A percentile compares a stretch with the other conserved stretches of the same genome.
Evolutionary conservation across 2,888 invertebrate species (phyloP).

Genomic region (Andrena bucephala): DNA sequence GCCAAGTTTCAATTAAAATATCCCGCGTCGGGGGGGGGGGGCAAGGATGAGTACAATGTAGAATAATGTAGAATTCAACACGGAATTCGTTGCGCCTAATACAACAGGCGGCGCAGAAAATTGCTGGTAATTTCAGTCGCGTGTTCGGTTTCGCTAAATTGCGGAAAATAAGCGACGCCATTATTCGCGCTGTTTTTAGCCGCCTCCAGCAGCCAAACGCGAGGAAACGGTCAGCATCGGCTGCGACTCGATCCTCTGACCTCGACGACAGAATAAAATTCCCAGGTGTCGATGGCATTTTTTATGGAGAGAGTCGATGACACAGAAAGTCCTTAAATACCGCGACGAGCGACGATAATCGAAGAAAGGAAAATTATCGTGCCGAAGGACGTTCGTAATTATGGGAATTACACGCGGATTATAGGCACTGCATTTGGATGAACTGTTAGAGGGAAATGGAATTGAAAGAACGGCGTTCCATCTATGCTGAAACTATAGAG

Average conservation of each 20-base stretch:
- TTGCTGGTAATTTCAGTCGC: slow-evolving; percentile 14
- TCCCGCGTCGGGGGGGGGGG: neutral
- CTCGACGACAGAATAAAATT: slow-evolving; percentile 40
- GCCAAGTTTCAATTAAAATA: neutral
- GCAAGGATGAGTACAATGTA: neutral
- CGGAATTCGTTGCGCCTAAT: neutral
- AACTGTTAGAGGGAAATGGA: neutral
- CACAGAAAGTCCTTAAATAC: slow-evolving; percentile 29
- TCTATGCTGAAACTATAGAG: neutral
- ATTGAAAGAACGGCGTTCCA: neutral
- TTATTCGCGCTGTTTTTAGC: slow-evolving; percentile 19
- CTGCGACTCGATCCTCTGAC: neutral
- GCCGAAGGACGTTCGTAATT: slow-evolving; percentile 25
- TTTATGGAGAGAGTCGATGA: slow-evolving; percentile 31
- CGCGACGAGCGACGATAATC: neutral
- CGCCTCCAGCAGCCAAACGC: neutral
- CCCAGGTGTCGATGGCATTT: slow-evolving; percentile 46
- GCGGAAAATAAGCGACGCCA: neutral
- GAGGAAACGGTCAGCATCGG: neutral
- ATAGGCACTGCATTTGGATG: neutral
- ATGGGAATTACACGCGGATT: slow-evolving; percentile 17
- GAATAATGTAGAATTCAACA: neutral
- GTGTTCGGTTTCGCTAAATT: neutral
- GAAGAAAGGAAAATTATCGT: slow-evolving; percentile 35
- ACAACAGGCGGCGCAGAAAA: neutral